These are phyloP conservation scores for Alaudala cheleensis DNA, from an alignment of 2,113 vertebrate species.

Conservation along the genomic window DNA sequence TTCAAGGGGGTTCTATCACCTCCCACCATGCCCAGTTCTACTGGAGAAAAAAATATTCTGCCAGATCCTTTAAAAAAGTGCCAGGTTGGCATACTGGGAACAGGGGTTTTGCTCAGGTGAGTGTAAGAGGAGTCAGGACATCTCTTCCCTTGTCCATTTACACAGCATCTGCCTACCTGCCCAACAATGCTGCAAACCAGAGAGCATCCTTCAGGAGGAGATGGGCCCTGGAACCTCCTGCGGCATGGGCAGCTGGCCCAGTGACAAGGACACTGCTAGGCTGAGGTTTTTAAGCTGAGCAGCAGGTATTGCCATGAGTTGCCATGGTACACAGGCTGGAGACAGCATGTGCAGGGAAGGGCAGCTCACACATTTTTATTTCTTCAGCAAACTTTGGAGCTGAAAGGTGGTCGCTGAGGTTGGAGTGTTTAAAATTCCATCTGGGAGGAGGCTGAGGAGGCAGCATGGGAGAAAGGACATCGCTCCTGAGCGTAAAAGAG, in stretches of 20 bases:
- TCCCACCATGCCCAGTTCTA: too few relatives aligned
- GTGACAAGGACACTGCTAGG: background rate
- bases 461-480: background rate
- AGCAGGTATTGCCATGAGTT: background rate
- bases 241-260: background rate
- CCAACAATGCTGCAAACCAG: background rate
- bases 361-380: background rate
- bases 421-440: slow-evolving; percentile 67
- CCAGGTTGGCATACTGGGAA: background rate
- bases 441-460: slow-evolving; percentile 45
- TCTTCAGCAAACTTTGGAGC: slow-evolving; percentile 39
- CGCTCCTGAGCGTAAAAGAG: background rate
- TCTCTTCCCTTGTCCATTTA: background rate
- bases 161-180: background rate
- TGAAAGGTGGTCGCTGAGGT: slow-evolving; percentile 58
- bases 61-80: background rate
- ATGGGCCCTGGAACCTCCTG: background rate
- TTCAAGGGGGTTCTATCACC: background rate
- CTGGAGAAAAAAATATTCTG: background rate
- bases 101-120: background rate
- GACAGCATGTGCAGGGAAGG: fast-evolving
- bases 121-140: fast-evolving
- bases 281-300: background rate
- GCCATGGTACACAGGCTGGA: background rate
- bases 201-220: background rate